Base-by-base conservation (phyloP, 2,113 vertebrate species). In the Nothoprocta pentlandii region DNA sequence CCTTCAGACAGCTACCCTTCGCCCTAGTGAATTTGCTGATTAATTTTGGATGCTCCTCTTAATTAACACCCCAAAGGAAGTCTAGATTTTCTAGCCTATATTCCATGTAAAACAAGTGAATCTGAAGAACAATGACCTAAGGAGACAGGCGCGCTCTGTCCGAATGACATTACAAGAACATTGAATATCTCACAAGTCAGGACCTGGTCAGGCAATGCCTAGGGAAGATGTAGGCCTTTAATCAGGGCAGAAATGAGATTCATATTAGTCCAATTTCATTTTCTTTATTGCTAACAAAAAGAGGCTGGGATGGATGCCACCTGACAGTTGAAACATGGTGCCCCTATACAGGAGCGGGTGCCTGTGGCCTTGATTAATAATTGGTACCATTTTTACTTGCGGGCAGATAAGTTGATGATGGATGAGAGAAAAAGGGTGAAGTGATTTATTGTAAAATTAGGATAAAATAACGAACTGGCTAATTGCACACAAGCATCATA, bases 21-120 rank as follows among this genome's bases (percentile, higher is more conserved):
- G 98, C 99, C 98, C 99, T 99, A 98, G 98, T 99, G 99, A 99
- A 98, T 99, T 98, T 98, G 98, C 97, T 99, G 99, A 99, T 99
- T 99, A 99, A 99, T 99, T 99, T 98, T 98, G 98, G 99, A 99
- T 98, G 98, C 98, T 98, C 97, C 97, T 99, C 98, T 98, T 99
- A 99, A 99, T 99, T 99, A 99, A 98, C 98, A 99, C 98, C 98
- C 99, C 99, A 99, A 99, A 99, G 99, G 99, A 98, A 98, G 98
- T 98, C 98, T 98, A 98, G 98, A 98, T 98, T 98, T 98, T 98
- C 98, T 97, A 98, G 98, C 98, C 98, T 97, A 97, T 97, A 97
- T 97, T 98, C 98, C 96, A 97, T 97, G 96, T 97, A 97, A 97
- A 98, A 97, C 90, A 98, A 98, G 98, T 97, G 98, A 98, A 97